Evolutionary conservation across 2,888 invertebrate species (phyloP), one percentile per base, ranked within the genome.

Genomic region (Balanococcus diminutus): DNA sequence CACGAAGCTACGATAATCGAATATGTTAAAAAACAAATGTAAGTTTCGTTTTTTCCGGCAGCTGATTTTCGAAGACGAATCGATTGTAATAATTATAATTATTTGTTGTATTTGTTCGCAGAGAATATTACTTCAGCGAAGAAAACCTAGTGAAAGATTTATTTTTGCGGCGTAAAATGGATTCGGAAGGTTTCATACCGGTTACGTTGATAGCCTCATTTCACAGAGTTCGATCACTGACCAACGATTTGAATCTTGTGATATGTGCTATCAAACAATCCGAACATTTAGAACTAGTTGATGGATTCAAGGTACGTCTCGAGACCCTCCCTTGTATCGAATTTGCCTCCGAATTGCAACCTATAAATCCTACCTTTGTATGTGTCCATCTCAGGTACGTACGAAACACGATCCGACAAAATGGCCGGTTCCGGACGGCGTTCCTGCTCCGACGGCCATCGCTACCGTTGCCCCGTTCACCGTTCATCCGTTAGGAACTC

Each of bases 51-150:
- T 42, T 22, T 86, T 82, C 3, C 32, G 16, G n/a, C n/a, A n/a
- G n/a, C n/a, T n/a, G n/a, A n/a, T n/a, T n/a, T n/a, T n/a, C n/a
- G n/a, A n/a, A n/a, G n/a, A n/a, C n/a, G n/a, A n/a, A n/a, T n/a
- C n/a, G n/a, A n/a, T n/a, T n/a, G n/a, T n/a, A n/a, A n/a, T n/a
- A n/a, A n/a, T n/a, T 36, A 11, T 14, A 32, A 11, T 14, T 81
- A 11, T 39, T 81, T 32, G 9, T 81, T 39, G 22, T 81, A 6
- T 4, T 51, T 51, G 51, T 84, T 87, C 84, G 2, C 92, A 99
- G 98, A 90, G 99, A 99, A 91, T 99, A 99, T 91, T 99, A 99
- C 93, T 99, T 99, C 92, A 98, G 98, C 89, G 95, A 95, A 88
- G 98, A 98, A 89, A 99, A 99, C 91, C 92, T 99, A 86, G 94